Evolutionary conservation across 2,113 vertebrate genomes (phyloP), one percentile per base, ranked within the genome.

Genomic region (Motacilla alba): DNA sequence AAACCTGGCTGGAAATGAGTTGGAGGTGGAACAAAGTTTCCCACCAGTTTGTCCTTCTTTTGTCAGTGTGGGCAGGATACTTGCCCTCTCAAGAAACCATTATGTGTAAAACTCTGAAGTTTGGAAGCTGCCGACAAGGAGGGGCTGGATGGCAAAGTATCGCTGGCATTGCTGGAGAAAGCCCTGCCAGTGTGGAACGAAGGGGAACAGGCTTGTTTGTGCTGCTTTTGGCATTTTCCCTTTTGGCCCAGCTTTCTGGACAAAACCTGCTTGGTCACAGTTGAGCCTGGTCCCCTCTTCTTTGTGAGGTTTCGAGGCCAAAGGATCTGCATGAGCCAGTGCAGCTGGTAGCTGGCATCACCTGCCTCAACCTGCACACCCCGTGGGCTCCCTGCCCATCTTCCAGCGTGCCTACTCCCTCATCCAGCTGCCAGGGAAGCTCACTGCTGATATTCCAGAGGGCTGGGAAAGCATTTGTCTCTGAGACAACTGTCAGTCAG

Each of bases 81-180:
- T 69, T 90, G 59, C 83, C 81, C 89, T 89, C 89, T 82, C 83
- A 75, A 83, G 77, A 72, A 69, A 47, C 53, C 8, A 15, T 50
- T 23, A 4, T n/a, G 47, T 56, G 62, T 74, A 30, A 53, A 52
- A 56, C 64, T 49, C 52, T 70, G 43, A 80, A 74, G 39, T 77
- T 77, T 75, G 76, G 68, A 66, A 83, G 33, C 46, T 72, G 53
- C 53, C 69, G 50, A 33, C 12, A 9, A 68, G 52, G 30, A 90
- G 43, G 11, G 72, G 12, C 59, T 80, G 63, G 67, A 50, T 20
- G 60, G 64, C 19, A 33, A 27, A 59, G 13, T 28, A 26, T 15
- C 0, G 0, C 22, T 88, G 85, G 46, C 49, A 10, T 85, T 0
- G 0, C 39, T 20, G 30, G 13, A 35, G 35, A 33, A 35, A 74